Evolutionary conservation across 2,113 vertebrate species (phyloP), one percentile per base, ranked within the genome.

Genomic region (Ammodytes marinus): DNA sequence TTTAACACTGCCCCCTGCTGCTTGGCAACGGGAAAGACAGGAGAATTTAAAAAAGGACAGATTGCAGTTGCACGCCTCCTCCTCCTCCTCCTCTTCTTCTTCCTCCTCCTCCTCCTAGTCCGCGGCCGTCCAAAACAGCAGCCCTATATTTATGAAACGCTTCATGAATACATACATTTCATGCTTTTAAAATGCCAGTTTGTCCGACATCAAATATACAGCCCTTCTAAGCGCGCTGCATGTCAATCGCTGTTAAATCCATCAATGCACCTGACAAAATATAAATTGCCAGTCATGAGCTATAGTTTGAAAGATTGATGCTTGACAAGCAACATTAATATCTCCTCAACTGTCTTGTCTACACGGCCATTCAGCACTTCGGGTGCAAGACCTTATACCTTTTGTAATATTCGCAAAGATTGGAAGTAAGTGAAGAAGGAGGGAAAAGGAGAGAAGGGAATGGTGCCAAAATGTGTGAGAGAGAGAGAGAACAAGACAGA

Each of bases 1-100:
- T 90, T 89, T 88, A 93, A 93, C 86, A 95, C 89, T 95, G 95
- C 94, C 95, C 95, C 94, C 94, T 94, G 86, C 81, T 91, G 94
- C 43, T 55, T 0, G 0, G 0, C 40, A 59, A 15, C 3, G 1
- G 76, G 53, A 89, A 85, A 40, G 66, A 65, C 90, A 63, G 27
- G 10, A 47, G 39, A 37, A 27, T 27, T 27, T 27, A 27, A 40
- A 37, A n/a, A 6, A 9, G 4, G 50, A 40, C 37, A 46, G 65
- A 65, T 64, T 55, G 65, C 59, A 85, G 63, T 57, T 0, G 9
- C 27, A 39, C 39, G 46, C 49, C 57, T 73, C 39, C 0, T 71
- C 27, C 27, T 27, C 27, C 27, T 27, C 49, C 57, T 73, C 39
- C 0, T 71, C 68, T 14, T 1, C 77, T 50, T 52, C 81, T 72